A percentile compares a stretch with the other conserved stretches of the same genome.
Conservation (phyloP, 2,797 vertebrate genomes). For the Aratinga solstitialis region DNA sequence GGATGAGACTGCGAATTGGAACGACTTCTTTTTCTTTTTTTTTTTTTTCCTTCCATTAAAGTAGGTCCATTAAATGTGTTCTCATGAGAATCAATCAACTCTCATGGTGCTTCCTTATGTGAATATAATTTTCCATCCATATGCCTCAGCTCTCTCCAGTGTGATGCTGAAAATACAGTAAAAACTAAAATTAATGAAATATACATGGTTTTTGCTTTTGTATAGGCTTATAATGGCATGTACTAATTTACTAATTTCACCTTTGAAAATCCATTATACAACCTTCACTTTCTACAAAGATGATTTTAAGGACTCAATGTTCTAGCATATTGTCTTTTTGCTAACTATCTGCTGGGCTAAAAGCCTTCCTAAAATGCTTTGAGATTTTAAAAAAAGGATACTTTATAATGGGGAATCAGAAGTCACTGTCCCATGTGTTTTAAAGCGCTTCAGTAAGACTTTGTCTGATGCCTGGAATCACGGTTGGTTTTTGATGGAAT, state of each 20-base stretch:
- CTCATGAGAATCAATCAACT: background rate
- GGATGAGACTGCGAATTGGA: background rate
- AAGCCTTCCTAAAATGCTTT: background rate
- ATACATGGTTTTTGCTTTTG: background rate
- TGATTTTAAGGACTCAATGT: background rate
- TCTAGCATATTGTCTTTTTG: background rate
- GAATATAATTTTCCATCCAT: background rate
- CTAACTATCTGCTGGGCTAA: background rate
- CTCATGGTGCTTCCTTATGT: background rate
- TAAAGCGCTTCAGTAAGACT: background rate
- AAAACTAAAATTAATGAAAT: background rate
- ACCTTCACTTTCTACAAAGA: background rate
- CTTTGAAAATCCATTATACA: conserved; percentile 1
- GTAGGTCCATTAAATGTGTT: background rate
- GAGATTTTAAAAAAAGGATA: background rate
- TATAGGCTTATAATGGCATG: background rate
- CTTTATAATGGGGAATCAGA: background rate
- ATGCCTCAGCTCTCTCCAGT: background rate
- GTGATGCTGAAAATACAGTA: background rate
- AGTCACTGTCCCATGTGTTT: background rate
- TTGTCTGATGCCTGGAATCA: background rate
- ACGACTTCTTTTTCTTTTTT: background rate
- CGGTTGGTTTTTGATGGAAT: accelerated
- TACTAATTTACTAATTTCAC: background rate
- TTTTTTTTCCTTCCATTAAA: background rate